Evolutionary conservation across 2,888 invertebrate genomes (phyloP).

Genomic region (Onthophagus sagittarius): DNA sequence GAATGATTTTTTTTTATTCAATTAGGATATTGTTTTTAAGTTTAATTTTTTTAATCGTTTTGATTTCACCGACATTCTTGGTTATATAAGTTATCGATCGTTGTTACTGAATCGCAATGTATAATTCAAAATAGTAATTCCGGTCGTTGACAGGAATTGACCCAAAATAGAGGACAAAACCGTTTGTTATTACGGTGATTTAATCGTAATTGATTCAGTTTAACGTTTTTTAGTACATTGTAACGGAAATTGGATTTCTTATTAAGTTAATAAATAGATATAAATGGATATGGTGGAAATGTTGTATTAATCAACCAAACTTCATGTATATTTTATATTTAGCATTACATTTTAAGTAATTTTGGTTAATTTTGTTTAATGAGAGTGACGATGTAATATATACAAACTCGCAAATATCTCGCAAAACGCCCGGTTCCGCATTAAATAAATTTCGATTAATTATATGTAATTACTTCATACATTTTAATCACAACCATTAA

Average conservation of each 20-base stretch:
- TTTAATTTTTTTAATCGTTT: neutral
- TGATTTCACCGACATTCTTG: neutral
- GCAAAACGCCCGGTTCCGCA: neutral
- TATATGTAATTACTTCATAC: neutral
- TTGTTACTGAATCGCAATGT: neutral
- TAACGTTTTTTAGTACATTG: neutral
- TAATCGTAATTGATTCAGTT: neutral
- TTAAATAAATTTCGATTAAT: slow-evolving; percentile 8
- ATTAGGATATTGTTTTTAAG: neutral
- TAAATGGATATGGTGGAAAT: too few relatives aligned
- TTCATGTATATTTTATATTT: too few relatives aligned
- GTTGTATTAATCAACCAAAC: too few relatives aligned
- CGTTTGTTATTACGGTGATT: neutral
- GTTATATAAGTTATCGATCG: neutral
- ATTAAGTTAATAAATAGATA: too few relatives aligned
- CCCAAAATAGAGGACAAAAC: neutral
- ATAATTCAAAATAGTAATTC: slow-evolving; percentile 9
- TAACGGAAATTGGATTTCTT: neutral
- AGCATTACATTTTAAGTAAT: too few relatives aligned
- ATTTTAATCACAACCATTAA: neutral
- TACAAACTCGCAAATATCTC: neutral
- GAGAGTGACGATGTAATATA: too few relatives aligned
- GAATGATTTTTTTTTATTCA: neutral
- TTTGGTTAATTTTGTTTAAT: too few relatives aligned
- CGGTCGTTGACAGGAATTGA: slow-evolving; percentile 3